Percentiles rank a stretch among this genome's conserved stretches.
These are phyloP conservation scores for Caenorhabditis imperialis DNA, from an alignment of 2,888 invertebrate genomes.

Conservation along the genomic window DNA sequence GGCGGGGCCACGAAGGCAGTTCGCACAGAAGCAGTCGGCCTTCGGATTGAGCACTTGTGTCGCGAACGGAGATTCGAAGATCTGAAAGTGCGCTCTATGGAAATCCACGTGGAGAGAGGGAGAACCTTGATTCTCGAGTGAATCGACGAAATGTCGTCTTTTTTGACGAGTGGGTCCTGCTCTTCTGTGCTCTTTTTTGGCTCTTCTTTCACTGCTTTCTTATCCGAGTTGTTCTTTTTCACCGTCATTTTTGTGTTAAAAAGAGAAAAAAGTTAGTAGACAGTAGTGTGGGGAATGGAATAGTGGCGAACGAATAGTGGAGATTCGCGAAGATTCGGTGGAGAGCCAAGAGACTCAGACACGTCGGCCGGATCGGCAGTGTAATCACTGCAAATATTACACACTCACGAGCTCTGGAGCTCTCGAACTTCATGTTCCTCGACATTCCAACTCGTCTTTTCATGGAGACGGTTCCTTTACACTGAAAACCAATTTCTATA, in stretches of 20 bases:
- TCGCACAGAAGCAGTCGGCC: constrained; percentile 71
- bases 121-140: constrained; percentile 62
- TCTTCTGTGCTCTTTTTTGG: constrained; percentile 16
- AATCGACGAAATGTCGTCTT: constrained; percentile 60
- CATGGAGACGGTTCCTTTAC: no score
- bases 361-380: constrained; percentile 14
- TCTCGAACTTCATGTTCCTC: no score
- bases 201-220: no score
- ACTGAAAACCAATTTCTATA: no score
- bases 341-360: constrained; percentile 6
- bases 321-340: constrained; percentile 21
- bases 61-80: constrained; percentile 74
- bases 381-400: constrained; percentile 58
- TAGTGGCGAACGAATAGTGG: not conserved
- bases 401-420: constrained; percentile 30
- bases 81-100: constrained; percentile 31
- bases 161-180: constrained; percentile 13
- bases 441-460: no score
- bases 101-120: not conserved
- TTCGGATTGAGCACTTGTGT: constrained; percentile 70
- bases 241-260: constrained; percentile 29
- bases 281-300: not conserved
- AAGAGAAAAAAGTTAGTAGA: not conserved
- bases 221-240: constrained; percentile 22
- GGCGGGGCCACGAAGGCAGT: constrained; percentile 69